Conservation (phyloP, 2,113 vertebrate genomes). For the Potamarius usumacintae region DNA sequence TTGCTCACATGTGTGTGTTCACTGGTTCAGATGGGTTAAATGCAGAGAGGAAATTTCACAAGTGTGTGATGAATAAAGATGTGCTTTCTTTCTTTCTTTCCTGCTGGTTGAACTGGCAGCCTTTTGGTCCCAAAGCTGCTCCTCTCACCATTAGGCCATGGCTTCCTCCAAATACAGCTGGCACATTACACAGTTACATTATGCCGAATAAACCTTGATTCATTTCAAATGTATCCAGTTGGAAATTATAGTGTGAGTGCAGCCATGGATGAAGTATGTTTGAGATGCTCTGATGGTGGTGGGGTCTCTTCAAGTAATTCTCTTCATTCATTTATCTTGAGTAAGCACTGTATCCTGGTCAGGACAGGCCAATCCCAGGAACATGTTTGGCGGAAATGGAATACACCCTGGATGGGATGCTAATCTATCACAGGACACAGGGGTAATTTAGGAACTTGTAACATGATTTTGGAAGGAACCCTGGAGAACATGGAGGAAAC, state of each 20-base stretch:
- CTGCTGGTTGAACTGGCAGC: no score
- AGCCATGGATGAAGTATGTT: not conserved
- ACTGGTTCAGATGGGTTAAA: no score
- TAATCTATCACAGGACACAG: not conserved
- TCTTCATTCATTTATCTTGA: not conserved
- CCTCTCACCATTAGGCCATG: no score
- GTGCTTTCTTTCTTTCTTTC: no score
- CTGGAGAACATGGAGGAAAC: not conserved
- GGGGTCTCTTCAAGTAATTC: not conserved
- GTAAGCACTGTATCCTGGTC: not conserved
- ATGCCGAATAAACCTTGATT: no score
- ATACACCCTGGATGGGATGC: not conserved
- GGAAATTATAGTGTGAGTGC: not conserved
- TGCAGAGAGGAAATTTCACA: no score
- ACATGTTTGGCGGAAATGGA: not conserved
- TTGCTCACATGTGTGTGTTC: no score
- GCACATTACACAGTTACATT: no score
- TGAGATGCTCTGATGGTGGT: not conserved
- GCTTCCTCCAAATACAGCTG: no score
- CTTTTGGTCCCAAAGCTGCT: no score
- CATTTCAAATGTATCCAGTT: no score
- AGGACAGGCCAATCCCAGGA: not conserved
- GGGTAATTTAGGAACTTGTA: not conserved
- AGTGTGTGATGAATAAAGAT: no score
- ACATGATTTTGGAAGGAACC: not conserved